Base-by-base conservation (phyloP, 37 sponge, comb jelly and placozoan genomes). In the Axinella damicornis region DNA sequence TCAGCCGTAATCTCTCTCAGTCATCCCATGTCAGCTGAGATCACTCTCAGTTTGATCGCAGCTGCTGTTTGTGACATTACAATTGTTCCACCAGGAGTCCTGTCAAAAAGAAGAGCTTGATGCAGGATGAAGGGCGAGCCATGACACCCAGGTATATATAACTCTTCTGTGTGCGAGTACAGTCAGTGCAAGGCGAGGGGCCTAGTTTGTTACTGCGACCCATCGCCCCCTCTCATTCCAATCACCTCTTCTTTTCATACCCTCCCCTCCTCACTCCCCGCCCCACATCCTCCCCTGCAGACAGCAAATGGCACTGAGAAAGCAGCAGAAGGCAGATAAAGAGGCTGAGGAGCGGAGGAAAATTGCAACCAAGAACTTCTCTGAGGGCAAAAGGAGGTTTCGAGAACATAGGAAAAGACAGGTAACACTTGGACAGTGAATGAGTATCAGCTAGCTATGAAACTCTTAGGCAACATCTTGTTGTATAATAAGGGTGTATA, bases 301-400 rank as follows among this genome's bases (percentile, higher is more conserved):
- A 55, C 79, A 95, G 39, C 56, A 69, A 58, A 58, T 89, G 80
- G 53, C 39, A 21, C 56, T 72, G 24, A 78, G 89, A 53, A 95
- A 95, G 67, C 75, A 84, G 31, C 67, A 85, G 61, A 83, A 81
- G 70, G 95, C 95, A 5, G 95, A 92, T 41, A 22, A 85, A 52
- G 83, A 95, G 38, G 95, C 93, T 40, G 94, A 84, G 74, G 31
- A 77, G 33, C 75, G 65, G 61, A 88, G 60, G 90, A 91, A 32
- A 80, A 53, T 71, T 17, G 81, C 87, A 18, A 76, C 56, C 17
- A 56, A 80, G 36, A 86, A 85, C 53, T 85, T 68, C 61, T 74
- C 72, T 14, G 91, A 89, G 32, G 72, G 59, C 24, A 53, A 70
- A 28, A 77, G 77, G 74, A 69, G 90, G 68, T 83, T 60, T 25